A percentile compares a stretch with the other conserved stretches of the same genome.
Evolutionary conservation across 2,113 vertebrate species (phyloP).

Genomic region (Myxocyprinus asiaticus): DNA sequence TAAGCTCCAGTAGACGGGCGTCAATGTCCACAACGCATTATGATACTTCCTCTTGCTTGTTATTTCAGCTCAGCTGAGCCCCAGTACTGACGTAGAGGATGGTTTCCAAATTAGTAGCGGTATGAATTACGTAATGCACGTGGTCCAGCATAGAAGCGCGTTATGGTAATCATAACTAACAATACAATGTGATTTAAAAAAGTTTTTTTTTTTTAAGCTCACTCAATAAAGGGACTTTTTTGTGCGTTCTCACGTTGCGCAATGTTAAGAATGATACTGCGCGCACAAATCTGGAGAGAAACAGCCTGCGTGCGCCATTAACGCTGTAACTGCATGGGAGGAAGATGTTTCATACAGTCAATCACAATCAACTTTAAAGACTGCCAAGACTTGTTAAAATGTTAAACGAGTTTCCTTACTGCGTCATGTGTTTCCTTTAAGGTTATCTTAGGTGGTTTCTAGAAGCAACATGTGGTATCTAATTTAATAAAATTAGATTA

Average conservation of each 20-base stretch:
- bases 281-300: no score
- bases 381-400: background rate
- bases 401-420: no score
- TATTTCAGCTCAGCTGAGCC: background rate
- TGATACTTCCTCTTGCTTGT: background rate
- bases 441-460: background rate
- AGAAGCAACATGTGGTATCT: background rate
- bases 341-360: no score
- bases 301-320: no score
- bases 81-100: slow-evolving; percentile 8
- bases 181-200: no score
- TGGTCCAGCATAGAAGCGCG: background rate
- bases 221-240: no score
- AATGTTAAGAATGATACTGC: no score
- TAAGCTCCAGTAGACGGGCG: background rate
- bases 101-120: background rate
- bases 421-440: background rate
- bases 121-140: background rate
- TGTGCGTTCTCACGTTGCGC: no score
- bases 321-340: no score
- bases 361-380: background rate
- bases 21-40: background rate
- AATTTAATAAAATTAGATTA: background rate
- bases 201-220: no score
- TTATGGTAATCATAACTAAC: no score